These are phyloP conservation scores for Ctenopoma multispine DNA, from an alignment of 2,797 vertebrate genomes.

Conservation along the genomic window DNA sequence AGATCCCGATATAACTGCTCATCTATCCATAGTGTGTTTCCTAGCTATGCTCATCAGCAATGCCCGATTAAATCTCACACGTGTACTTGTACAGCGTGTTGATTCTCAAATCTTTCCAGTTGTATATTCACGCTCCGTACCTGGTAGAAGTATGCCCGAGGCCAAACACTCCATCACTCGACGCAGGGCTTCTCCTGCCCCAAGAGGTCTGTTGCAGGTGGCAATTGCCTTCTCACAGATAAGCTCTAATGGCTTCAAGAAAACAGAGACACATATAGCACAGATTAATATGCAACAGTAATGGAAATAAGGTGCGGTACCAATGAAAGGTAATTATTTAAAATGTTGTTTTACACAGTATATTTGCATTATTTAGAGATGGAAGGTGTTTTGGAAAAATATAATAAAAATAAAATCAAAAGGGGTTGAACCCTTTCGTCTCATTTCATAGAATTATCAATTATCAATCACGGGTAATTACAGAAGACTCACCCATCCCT, in stretches of 20 bases:
- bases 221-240: slow-evolving; percentile 99
- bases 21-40: slow-evolving; percentile 12
- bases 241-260: slow-evolving; percentile 92
- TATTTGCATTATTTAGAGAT: not conserved
- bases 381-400: not conserved
- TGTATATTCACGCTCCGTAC: slow-evolving; percentile 73
- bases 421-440: not conserved
- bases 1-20: slow-evolving; percentile 1
- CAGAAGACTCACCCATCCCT: slow-evolving; percentile 95
- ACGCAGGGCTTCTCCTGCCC: slow-evolving; percentile 96
- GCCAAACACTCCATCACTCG: slow-evolving; percentile 99
- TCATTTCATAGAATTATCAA: slow-evolving; percentile 10
- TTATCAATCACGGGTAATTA: slow-evolving; percentile 23
- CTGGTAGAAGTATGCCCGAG: slow-evolving; percentile 96
- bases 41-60: not conserved
- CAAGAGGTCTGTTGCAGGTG: slow-evolving; percentile 97
- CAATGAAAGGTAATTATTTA: slow-evolving; percentile 3
- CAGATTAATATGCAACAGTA: not conserved
- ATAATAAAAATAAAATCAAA: not conserved
- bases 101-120: slow-evolving; percentile 6
- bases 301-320: not conserved
- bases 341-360: not conserved
- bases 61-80: not conserved
- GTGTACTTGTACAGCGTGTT: not conserved
- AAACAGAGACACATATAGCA: slow-evolving; percentile 34